phyloP scores from a whole-genome alignment of 2,113 vertebrate genomes.

The human (Homo sapiens) region GRCh38 chr12:77571001-77571500 shows the following conservation, averaged over 20 bases:
- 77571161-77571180: accelerated
- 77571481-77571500: not conserved
- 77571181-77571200: not conserved
- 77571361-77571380: not conserved
- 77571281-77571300: not conserved
- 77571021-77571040: not conserved
- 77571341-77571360: not conserved
- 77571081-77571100: not conserved
- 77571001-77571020: not conserved
- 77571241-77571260: not conserved
- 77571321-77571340: not conserved
- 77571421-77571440: not conserved
- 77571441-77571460: not conserved
- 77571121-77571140: not conserved
- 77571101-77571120: not conserved
- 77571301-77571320: not conserved
- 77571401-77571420: not conserved
- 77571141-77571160: not conserved
- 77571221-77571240: not conserved
- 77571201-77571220: not conserved
- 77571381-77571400: not conserved
- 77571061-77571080: not conserved
- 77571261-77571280: not conserved
- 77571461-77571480: not conserved
- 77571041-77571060: not conserved